A percentile compares a stretch with the other conserved stretches of the same genome.
Evolutionary conservation across 2,888 invertebrate genomes (phyloP).

Genomic region (Macroteleia sp.): DNA sequence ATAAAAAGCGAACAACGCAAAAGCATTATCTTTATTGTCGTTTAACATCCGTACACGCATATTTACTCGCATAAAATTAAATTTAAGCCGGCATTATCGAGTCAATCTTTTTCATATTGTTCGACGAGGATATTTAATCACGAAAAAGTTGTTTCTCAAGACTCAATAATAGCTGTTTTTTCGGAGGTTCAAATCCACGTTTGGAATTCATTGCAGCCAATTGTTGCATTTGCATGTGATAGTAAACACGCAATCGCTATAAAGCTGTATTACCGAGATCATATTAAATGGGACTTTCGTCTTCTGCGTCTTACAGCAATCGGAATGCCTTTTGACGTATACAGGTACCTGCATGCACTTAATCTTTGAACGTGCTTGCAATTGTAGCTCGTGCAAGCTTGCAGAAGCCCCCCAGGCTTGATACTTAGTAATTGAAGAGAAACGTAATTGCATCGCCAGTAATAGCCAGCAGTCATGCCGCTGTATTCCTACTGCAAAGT

Average conservation of each 20-base stretch:
- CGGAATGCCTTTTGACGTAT: constrained; percentile 53
- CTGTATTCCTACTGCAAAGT: too few relatives aligned
- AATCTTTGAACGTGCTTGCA: constrained; percentile 38
- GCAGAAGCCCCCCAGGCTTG: constrained; percentile 48
- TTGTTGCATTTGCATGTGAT: constrained; percentile 63
- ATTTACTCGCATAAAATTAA: too few relatives aligned
- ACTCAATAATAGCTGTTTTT: too few relatives aligned
- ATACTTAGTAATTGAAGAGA: constrained; percentile 66
- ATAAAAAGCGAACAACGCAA: too few relatives aligned
- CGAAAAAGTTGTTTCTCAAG: too few relatives aligned
- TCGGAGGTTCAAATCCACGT: too few relatives aligned
- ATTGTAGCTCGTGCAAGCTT: constrained; percentile 62
- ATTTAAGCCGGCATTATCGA: too few relatives aligned
- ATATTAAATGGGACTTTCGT: constrained; percentile 52
- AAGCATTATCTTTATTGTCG: too few relatives aligned
- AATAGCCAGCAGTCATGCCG: constrained; percentile 59
- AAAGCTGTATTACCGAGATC: constrained; percentile 41
- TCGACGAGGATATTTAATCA: too few relatives aligned
- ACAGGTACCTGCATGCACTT: constrained; percentile 50
- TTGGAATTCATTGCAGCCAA: too few relatives aligned
- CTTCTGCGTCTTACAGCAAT: constrained; percentile 38
- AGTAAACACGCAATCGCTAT: constrained; percentile 55
- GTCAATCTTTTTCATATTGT: too few relatives aligned
- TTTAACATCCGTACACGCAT: too few relatives aligned
- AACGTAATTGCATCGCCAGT: constrained; percentile 66